Conservation (phyloP, 2,113 vertebrate species). For the Illadopsis cleaveri region DNA sequence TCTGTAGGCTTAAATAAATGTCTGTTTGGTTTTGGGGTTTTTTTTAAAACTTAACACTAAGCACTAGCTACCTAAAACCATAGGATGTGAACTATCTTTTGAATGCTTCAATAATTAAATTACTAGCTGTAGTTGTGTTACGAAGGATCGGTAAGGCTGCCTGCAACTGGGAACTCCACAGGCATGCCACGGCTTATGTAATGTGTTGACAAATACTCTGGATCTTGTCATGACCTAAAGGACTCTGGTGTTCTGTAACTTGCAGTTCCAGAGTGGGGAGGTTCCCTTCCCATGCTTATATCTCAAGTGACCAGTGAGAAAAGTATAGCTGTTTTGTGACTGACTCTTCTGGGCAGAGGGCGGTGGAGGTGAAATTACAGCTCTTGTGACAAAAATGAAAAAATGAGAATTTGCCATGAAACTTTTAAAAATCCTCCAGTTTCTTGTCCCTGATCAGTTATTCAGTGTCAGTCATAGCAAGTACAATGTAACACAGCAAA, state of each 20-base stretch:
- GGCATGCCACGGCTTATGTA: background rate
- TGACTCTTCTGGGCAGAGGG: background rate
- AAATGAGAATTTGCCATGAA: background rate
- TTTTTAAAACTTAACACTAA: background rate
- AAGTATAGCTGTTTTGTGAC: background rate
- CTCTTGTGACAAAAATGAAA: background rate
- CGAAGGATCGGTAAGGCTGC: background rate
- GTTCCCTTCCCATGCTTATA: background rate
- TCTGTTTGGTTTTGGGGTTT: accelerated
- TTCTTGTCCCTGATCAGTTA: background rate
- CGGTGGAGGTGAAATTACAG: accelerated
- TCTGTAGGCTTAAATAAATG: background rate
- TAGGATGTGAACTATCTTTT: background rate
- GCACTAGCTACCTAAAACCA: background rate
- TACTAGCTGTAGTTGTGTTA: background rate
- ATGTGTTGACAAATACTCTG: background rate
- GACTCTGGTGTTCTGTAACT: background rate
- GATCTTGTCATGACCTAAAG: background rate
- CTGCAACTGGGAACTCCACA: background rate
- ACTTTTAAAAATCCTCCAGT: background rate
- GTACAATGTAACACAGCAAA: background rate
- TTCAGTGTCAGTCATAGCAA: background rate
- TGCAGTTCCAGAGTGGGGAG: background rate
- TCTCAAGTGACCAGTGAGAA: background rate
- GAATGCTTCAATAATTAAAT: background rate